Evolutionary conservation across 2,113 vertebrate genomes (phyloP).

Genomic region (Okapia johnstoni): DNA sequence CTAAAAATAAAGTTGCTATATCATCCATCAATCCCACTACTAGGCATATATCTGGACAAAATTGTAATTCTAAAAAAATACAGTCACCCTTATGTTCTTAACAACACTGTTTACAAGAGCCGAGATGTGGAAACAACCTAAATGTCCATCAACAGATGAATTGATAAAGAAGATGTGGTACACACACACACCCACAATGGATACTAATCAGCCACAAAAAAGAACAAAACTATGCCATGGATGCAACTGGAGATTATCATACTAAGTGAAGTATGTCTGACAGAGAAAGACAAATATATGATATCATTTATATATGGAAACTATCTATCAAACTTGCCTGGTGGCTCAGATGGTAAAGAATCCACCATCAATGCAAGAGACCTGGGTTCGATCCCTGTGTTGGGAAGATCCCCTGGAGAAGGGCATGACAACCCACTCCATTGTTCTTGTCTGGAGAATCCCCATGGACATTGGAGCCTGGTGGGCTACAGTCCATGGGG

Average conservation of each 20-base stretch:
- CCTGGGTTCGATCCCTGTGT: fast-evolving
- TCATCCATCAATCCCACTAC: background rate
- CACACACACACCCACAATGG: background rate
- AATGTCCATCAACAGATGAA: background rate
- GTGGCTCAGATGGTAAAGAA: background rate
- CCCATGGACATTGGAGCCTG: background rate
- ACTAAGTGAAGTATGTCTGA: background rate
- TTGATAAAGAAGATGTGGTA: background rate
- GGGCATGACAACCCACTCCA: background rate
- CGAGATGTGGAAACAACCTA: background rate
- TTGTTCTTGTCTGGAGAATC: background rate
- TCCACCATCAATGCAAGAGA: background rate
- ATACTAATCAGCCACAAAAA: background rate
- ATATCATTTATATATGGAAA: background rate
- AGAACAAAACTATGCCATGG: background rate
- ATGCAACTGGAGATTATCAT: background rate
- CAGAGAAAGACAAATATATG: background rate
- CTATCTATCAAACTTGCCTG: background rate
- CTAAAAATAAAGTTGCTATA: background rate
- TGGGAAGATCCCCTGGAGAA: background rate
- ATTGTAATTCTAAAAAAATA: background rate
- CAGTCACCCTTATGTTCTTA: background rate
- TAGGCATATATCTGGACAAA: background rate
- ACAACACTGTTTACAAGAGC: background rate
- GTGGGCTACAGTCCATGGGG: background rate